Conservation (phyloP, 2,888 invertebrate genomes). For the Cheilosia urbana region DNA sequence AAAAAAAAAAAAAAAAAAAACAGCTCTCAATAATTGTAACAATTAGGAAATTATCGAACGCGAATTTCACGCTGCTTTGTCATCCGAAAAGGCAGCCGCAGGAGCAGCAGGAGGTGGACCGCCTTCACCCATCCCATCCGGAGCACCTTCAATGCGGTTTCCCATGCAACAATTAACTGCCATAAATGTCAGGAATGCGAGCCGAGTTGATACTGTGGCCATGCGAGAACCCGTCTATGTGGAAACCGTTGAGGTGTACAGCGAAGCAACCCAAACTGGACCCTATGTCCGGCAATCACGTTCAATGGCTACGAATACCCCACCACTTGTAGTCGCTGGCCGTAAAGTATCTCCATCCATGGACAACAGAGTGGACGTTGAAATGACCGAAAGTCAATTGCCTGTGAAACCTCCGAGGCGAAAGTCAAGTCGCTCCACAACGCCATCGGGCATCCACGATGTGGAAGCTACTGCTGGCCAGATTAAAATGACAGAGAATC, state of each 20-base stretch:
- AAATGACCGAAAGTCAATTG: conserved; percentile 78
- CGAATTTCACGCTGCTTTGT: conserved; percentile 83
- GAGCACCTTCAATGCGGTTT: conserved; percentile 75
- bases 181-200: conserved; percentile 35
- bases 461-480: conserved; percentile 68
- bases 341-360: conserved; percentile 72
- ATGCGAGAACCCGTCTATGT: conserved; percentile 79
- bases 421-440: conserved; percentile 82
- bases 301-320: conserved; percentile 82
- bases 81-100: conserved; percentile 82
- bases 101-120: conserved; percentile 77
- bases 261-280: conserved; percentile 35
- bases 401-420: conserved; percentile 82
- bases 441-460: conserved; percentile 78
- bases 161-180: conserved; percentile 72
- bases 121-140: conserved; percentile 65
- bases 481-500: conserved; percentile 57
- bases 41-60: conserved; percentile 83
- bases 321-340: conserved; percentile 79
- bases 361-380: conserved; percentile 60
- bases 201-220: conserved; percentile 20
- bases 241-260: conserved; percentile 76
- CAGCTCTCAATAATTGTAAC: conserved; percentile 69
- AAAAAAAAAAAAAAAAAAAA: conserved; percentile 59
- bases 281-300: conserved; percentile 77